Percentiles rank a stretch among this genome's conserved stretches.
phyloP scores from a whole-genome alignment of 2,797 vertebrate species.

The Gymnothorax reevesii region DNA sequence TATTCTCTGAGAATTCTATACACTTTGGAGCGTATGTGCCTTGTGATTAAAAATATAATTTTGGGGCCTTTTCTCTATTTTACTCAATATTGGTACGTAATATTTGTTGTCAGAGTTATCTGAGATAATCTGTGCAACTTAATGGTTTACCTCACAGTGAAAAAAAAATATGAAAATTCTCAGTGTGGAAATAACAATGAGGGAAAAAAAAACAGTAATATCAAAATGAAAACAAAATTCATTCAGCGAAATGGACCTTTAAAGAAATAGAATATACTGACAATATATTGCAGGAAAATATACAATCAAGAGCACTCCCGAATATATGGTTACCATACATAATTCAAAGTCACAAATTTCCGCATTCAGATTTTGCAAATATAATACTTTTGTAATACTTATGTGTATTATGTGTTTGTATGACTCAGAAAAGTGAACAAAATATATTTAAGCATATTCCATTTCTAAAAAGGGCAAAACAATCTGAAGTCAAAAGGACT shows the following conservation, averaged over 20 bases:
- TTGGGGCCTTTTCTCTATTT: not conserved
- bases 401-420: not conserved
- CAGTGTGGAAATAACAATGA: not conserved
- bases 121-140: not conserved
- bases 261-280: slow-evolving; percentile 1
- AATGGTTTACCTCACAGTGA: not conserved
- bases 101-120: not conserved
- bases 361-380: not conserved
- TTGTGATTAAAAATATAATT: not conserved
- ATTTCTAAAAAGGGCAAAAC: not conserved
- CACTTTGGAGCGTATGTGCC: not conserved
- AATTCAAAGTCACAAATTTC: not conserved
- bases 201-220: not conserved
- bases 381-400: not conserved
- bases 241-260: not conserved
- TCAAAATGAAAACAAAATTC: not conserved
- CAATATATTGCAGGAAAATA: not conserved
- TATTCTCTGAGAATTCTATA: not conserved
- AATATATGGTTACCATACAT: not conserved
- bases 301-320: not conserved
- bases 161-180: not conserved
- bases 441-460: not conserved
- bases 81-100: not conserved
- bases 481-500: not conserved
- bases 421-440: not conserved